Evolutionary conservation across 2,797 vertebrate genomes (phyloP).

Genomic region (Darevskia nairensis): DNA sequence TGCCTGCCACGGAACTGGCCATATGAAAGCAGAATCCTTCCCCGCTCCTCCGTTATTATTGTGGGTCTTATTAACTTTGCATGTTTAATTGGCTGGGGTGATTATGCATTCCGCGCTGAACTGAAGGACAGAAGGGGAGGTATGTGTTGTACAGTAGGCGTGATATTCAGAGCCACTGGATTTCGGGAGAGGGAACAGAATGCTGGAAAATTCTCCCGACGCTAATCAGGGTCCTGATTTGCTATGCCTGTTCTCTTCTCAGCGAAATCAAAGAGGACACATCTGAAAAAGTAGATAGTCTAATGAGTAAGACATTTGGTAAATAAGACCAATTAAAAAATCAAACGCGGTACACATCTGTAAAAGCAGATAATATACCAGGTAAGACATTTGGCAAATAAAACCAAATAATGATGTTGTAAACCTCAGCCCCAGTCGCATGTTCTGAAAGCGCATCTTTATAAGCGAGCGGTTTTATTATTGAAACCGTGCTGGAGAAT

Average conservation of each 20-base stretch:
- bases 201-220: slow-evolving; percentile 25
- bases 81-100: slow-evolving; percentile 2
- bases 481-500: background rate
- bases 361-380: slow-evolving; percentile 79
- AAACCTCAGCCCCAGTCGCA: slow-evolving; percentile 61
- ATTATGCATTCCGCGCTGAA: background rate
- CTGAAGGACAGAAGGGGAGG: slow-evolving; percentile 1
- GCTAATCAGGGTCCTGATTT: slow-evolving; percentile 26
- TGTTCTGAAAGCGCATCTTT: slow-evolving; percentile 40
- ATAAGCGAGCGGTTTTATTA: background rate
- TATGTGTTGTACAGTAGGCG: background rate
- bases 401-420: slow-evolving; percentile 69
- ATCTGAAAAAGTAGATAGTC: slow-evolving; percentile 78
- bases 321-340: slow-evolving; percentile 80
- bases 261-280: slow-evolving; percentile 54
- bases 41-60: rapidly evolving
- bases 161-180: background rate
- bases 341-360: slow-evolving; percentile 75
- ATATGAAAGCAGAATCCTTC: background rate
- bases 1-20: background rate
- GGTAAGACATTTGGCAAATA: slow-evolving; percentile 80
- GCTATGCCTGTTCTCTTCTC: slow-evolving; percentile 46
- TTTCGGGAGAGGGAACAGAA: background rate
- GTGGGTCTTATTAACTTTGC: background rate
- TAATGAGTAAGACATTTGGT: slow-evolving; percentile 79